These are phyloP conservation scores for Kuschelorhynchus macadamiae DNA, from an alignment of 2,888 invertebrate species.

Conservation along the genomic window DNA sequence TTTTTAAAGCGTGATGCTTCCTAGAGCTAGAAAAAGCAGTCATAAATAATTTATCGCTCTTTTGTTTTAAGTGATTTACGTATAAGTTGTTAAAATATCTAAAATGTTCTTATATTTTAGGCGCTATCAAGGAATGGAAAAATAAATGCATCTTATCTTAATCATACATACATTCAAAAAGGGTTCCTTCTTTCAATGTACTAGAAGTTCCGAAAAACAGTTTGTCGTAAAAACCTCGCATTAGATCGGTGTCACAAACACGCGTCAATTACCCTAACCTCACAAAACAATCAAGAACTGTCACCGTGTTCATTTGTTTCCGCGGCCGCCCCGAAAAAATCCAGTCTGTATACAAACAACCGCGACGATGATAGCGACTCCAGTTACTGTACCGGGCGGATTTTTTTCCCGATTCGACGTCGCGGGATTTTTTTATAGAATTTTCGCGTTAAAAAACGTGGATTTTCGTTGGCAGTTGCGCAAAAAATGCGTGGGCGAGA, in stretches of 20 bases:
- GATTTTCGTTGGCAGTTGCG: constrained; percentile 21
- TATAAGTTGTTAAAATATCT: too few relatives aligned
- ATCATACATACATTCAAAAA: too few relatives aligned
- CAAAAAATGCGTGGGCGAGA: constrained; percentile 43
- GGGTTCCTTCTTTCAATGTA: too few relatives aligned
- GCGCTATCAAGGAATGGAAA: too few relatives aligned
- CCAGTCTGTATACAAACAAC: constrained; percentile 23
- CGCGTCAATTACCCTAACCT: constrained; percentile 39
- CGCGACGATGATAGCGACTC: constrained; percentile 2
- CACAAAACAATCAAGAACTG: constrained; percentile 49
- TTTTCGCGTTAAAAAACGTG: constrained; percentile 11
- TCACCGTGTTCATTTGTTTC: constrained; percentile 40
- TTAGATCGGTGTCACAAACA: neutral
- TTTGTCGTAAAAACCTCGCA: neutral
- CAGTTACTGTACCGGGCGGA: constrained; percentile 16
- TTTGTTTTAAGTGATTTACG: too few relatives aligned
- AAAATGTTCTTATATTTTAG: too few relatives aligned
- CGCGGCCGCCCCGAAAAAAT: constrained; percentile 25
- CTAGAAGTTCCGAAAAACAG: neutral
- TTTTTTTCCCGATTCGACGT: constrained; percentile 9
- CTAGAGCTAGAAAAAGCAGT: too few relatives aligned
- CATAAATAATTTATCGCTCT: too few relatives aligned
- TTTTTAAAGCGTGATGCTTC: too few relatives aligned
- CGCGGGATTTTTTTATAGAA: neutral
- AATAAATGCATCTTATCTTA: too few relatives aligned